These are phyloP conservation scores for Neopipo cinnamomea DNA, from an alignment of 2,113 vertebrate species.

Conservation along the genomic window DNA sequence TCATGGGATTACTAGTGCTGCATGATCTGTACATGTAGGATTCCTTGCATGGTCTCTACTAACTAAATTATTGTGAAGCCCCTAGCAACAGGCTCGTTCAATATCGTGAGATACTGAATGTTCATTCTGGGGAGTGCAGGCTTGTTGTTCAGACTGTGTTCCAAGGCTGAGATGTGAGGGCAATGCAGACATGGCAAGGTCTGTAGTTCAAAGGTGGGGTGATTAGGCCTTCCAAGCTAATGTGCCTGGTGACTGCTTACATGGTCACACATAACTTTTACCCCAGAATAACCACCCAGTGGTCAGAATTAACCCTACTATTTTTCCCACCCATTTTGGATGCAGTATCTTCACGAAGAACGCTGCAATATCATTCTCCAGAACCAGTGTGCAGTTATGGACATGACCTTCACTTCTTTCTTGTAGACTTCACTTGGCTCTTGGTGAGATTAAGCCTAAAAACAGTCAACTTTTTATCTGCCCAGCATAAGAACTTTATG, in stretches of 20 bases:
- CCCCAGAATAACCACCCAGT: neutral
- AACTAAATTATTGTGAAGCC: neutral
- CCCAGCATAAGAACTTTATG: neutral
- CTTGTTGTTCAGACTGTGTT: neutral
- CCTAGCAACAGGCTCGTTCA: neutral
- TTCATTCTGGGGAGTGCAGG: neutral
- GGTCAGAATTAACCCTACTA: neutral
- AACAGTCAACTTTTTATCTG: neutral
- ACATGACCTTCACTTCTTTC: neutral
- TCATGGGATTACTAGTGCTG: neutral
- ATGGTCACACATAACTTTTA: neutral
- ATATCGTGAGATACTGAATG: neutral
- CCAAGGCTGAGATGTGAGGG: neutral
- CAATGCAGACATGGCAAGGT: neutral
- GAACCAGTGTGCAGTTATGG: neutral
- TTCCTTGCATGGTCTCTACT: neutral
- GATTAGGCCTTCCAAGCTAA: neutral
- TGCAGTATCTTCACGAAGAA: neutral
- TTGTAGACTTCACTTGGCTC: neutral
- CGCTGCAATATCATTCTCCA: neutral
- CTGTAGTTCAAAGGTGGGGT: neutral
- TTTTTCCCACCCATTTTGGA: neutral
- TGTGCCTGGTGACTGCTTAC: neutral
- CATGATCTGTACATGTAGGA: neutral
- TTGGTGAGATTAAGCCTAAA: neutral